Base-by-base conservation (phyloP, 1,140 invertebrate genomes). In the Drosophila repletoides region DNA sequence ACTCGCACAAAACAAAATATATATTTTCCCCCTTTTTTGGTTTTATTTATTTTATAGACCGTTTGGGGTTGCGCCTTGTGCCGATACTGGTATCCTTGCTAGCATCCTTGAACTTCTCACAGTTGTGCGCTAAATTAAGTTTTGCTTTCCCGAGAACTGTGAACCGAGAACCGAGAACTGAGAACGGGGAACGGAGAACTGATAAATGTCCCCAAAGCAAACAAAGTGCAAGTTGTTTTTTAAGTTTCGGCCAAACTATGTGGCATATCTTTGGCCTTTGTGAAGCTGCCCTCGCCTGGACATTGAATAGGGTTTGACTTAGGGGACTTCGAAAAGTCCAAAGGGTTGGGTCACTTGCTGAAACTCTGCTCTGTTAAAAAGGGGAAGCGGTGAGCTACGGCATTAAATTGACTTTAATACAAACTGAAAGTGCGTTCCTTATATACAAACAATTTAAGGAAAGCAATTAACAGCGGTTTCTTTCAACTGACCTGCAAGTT, bases 41-140 rank as follows among this genome's bases (percentile, higher is more conserved):
- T 84, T 83, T 84, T 84, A 84, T 84, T 83, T 84, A 84, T 84
- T 83, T 84, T 73, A 77, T 74, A 81, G 73, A 81, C 73, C 65
- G 56, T 77, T 84, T 70, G 79, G 77, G 73, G 69, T 74, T 56
- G 46, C 48, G 43, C 34, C 41, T 38, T 48, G 6, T n/a, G 38
- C 64, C 79, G 73, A 73, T 84, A 33, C 64, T 74, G 73, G 70
- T 84, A 77, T 77, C 79, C 77, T 61, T 83, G 56, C 51, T 55
- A 31, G 24, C 72, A 83, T 83, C 77, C 77, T 83, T 83, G 77
- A 83, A 83, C 77, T 84, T 67, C 74, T 60, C 55, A 28, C 59
- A 70, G 77, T 83, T 72, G 77, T 75, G 76, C 77, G 77, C 77
- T 67, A 83, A 83, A 83, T 83, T 84, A 84, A 83, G 77, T 84